phyloP scores from a whole-genome alignment of 2,888 invertebrate genomes.

The Noctua comes region DNA sequence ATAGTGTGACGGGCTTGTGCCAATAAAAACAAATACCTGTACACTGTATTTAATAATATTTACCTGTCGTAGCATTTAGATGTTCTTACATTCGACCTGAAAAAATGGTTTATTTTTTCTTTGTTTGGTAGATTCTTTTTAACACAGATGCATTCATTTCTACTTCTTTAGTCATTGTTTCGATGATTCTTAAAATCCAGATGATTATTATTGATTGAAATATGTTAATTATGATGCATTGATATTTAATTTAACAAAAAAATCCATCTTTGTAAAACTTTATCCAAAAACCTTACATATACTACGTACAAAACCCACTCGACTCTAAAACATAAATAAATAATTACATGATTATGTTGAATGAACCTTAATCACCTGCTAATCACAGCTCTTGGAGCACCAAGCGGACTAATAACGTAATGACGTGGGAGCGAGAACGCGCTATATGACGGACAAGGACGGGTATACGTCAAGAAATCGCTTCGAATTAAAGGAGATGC shows the following conservation, averaged over 20 bases:
- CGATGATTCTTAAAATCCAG: neutral
- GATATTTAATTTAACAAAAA: too few species aligned
- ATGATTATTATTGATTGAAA: too few species aligned
- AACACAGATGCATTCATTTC: neutral
- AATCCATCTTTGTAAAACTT: neutral
- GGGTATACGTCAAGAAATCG: conserved; percentile 53
- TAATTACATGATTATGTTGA: conserved; percentile 89
- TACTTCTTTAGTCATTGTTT: neutral
- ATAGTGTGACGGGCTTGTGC: too few species aligned
- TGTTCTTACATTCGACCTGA: too few species aligned
- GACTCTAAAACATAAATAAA: conserved; percentile 89
- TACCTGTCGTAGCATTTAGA: too few species aligned
- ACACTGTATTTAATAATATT: too few species aligned
- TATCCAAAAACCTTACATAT: conserved; percentile 68
- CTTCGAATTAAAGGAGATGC: conserved; percentile 66
- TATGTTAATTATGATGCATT: too few species aligned
- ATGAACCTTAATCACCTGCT: conserved; percentile 89
- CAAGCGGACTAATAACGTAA: conserved; percentile 86
- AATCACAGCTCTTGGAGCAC: conserved; percentile 86
- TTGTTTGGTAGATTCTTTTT: neutral
- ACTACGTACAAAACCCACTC: conserved; percentile 86
- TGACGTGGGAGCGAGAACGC: conserved; percentile 79
- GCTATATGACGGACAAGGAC: conserved; percentile 67
- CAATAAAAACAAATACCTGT: too few species aligned
- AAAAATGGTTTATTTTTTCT: neutral